Evolutionary conservation across 2,888 invertebrate genomes (phyloP).

Genomic region (Spilarctia lutea): DNA sequence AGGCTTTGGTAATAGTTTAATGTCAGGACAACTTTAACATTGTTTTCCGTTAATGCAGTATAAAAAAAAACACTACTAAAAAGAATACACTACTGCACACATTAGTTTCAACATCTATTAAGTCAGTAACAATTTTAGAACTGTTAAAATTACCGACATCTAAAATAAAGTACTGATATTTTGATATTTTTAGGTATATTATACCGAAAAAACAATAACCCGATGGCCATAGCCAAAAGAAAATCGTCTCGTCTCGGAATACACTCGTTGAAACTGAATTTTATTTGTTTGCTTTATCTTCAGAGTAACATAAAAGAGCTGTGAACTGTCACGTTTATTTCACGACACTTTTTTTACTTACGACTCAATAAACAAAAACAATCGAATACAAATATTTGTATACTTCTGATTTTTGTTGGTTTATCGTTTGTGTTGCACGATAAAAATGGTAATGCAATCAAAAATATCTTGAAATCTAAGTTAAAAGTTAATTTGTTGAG

Average conservation of each 20-base stretch:
- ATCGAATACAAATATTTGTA: constrained; percentile 78
- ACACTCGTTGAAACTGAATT: constrained; percentile 65
- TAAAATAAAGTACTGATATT: constrained; percentile 18
- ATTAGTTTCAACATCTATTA: background rate
- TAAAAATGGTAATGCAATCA: constrained; percentile 36
- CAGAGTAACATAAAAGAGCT: constrained; percentile 73
- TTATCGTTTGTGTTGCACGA: constrained; percentile 37
- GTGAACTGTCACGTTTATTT: constrained; percentile 77
- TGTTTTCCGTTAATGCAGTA: background rate
- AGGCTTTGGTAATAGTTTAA: too few species aligned
- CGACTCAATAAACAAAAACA: constrained; percentile 80
- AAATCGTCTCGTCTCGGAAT: constrained; percentile 40
- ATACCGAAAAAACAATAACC: constrained; percentile 42
- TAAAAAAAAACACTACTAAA: background rate
- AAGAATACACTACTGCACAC: background rate
- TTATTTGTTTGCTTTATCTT: constrained; percentile 78
- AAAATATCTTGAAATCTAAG: constrained; percentile 2
- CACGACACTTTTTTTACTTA: constrained; percentile 74
- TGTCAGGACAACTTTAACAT: background rate
- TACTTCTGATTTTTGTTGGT: constrained; percentile 63
- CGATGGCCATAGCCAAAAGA: constrained; percentile 33
- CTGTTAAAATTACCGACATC: constrained; percentile 11
- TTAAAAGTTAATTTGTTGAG: background rate
- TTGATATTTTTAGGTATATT: constrained; percentile 38
- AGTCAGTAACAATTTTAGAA: background rate